phyloP scores from a whole-genome alignment of 2,797 vertebrate genomes.

The Muraenolepis orangiensis region DNA sequence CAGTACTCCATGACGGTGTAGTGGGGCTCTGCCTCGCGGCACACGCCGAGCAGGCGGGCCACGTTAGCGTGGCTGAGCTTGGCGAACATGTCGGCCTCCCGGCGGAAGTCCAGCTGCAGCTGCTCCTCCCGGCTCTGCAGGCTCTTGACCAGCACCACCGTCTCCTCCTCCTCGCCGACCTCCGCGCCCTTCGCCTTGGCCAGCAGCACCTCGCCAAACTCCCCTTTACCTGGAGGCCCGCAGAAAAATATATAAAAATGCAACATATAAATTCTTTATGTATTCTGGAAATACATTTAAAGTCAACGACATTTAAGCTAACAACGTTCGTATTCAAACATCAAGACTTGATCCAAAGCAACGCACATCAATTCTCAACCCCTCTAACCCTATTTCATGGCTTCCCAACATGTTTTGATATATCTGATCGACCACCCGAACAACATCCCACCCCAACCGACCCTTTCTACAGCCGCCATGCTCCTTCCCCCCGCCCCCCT shows the following conservation, averaged over 20 bases:
- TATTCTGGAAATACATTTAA: too few relatives aligned
- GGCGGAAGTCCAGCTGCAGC: constrained; percentile 88
- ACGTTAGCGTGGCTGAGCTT: constrained; percentile 89
- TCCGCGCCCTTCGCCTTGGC: constrained; percentile 88
- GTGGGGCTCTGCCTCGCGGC: constrained; percentile 86
- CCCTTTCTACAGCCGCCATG: neutral
- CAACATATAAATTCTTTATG: too few relatives aligned
- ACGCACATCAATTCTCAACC: neutral
- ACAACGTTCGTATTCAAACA: too few relatives aligned
- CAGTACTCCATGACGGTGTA: constrained; percentile 96
- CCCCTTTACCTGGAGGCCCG: constrained; percentile 82
- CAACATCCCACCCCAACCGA: neutral
- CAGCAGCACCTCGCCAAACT: constrained; percentile 95
- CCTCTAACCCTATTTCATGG: too few relatives aligned
- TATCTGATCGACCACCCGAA: too few relatives aligned
- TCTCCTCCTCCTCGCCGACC: constrained; percentile 79
- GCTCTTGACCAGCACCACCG: constrained; percentile 92
- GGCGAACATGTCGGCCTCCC: constrained; percentile 94
- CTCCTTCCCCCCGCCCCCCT: too few relatives aligned
- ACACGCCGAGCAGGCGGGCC: constrained; percentile 88
- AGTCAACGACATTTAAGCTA: too few relatives aligned
- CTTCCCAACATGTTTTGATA: too few relatives aligned
- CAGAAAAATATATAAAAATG: too few relatives aligned
- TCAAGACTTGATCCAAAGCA: neutral
- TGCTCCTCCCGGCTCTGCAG: constrained; percentile 89